phyloP scores from a whole-genome alignment of 2,888 invertebrate species.

The Mylabris sibirica region DNA sequence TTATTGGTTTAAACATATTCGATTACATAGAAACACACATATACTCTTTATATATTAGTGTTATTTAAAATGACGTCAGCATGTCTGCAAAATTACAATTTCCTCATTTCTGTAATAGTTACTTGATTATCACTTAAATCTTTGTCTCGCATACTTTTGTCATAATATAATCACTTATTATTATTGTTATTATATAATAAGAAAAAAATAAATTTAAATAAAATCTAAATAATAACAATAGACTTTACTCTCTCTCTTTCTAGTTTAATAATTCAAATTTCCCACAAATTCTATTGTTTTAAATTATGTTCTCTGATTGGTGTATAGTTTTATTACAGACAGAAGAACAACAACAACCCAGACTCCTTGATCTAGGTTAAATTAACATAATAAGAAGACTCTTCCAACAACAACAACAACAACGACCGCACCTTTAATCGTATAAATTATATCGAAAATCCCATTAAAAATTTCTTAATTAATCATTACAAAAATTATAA shows the following conservation, averaged over 20 bases:
- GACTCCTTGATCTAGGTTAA: constrained; percentile 12
- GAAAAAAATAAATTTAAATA: neutral
- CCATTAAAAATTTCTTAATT: neutral
- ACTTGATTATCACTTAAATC: neutral
- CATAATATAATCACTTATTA: neutral
- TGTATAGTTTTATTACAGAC: neutral
- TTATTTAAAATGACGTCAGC: constrained; percentile 2
- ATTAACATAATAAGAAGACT: constrained; percentile 9
- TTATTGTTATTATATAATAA: neutral
- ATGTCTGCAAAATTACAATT: constrained; percentile 5
- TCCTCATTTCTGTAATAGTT: constrained; percentile 9
- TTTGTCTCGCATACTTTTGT: neutral
- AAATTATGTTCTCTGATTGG: neutral
- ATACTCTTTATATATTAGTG: neutral
- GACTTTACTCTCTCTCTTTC: no score
- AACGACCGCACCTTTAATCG: constrained; percentile 7
- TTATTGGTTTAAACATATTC: constrained; percentile 9
- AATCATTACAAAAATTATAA: no score
- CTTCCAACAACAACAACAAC: neutral
- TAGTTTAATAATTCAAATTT: neutral
- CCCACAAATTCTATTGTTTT: constrained; percentile 4
- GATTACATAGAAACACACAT: constrained; percentile 5
- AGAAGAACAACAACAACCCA: neutral
- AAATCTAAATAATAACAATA: neutral
- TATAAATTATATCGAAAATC: neutral